These are phyloP conservation scores for Regulus satrapa DNA, from an alignment of 2,113 vertebrate species.

Conservation along the genomic window DNA sequence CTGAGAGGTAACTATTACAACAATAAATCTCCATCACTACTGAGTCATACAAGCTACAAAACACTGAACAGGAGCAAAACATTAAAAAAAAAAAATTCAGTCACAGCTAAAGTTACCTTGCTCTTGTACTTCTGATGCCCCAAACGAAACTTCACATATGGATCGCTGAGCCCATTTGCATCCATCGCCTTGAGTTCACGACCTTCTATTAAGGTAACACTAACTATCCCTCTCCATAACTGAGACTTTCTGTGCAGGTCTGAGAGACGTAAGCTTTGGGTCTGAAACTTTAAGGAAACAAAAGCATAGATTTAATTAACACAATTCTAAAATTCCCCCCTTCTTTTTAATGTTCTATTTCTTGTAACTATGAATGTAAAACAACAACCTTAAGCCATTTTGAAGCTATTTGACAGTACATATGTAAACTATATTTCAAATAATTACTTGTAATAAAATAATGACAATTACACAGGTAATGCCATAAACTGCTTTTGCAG, in stretches of 20 bases:
- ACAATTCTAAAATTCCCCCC: neutral
- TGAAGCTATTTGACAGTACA: neutral
- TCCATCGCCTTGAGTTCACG: constrained; percentile 90
- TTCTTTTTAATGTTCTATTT: neutral
- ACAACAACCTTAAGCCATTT: neutral
- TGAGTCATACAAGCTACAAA: neutral
- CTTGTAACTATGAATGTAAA: neutral
- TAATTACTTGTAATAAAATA: neutral
- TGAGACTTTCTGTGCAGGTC: constrained; percentile 91
- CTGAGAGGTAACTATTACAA: neutral
- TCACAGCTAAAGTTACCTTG: constrained; percentile 79
- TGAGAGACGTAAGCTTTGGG: constrained; percentile 89
- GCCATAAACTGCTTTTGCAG: neutral
- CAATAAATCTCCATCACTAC: neutral
- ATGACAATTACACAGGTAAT: neutral
- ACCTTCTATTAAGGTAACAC: constrained; percentile 91
- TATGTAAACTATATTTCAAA: neutral
- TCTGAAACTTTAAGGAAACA: constrained; percentile 76
- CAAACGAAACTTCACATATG: constrained; percentile 92
- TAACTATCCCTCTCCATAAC: constrained; percentile 95
- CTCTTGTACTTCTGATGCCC: constrained; percentile 98
- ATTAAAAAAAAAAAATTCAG: accelerated
- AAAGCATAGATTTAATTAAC: neutral
- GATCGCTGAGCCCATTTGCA: constrained; percentile 89
- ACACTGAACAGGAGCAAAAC: neutral